These are phyloP conservation scores for Lasioglossum albipes DNA, from an alignment of 1,140 invertebrate species.

Conservation along the genomic window DNA sequence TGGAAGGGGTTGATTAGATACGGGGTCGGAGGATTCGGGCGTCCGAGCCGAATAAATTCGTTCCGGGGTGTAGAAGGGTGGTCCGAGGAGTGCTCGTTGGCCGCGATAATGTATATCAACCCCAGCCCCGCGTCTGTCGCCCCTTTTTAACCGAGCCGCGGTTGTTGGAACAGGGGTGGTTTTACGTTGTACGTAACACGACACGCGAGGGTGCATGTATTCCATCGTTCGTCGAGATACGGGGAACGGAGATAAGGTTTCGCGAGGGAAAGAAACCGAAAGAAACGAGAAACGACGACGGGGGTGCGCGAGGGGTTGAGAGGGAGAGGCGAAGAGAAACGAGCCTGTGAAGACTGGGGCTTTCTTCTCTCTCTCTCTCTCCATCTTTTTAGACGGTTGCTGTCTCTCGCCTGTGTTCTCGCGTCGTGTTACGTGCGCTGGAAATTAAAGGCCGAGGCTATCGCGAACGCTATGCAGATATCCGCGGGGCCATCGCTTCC, in stretches of 20 bases:
- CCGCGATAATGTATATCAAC: constrained; percentile 9
- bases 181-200: constrained; percentile 25
- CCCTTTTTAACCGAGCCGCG: constrained; percentile 9
- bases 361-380: background rate
- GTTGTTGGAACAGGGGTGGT: background rate
- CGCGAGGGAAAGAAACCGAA: constrained; percentile 35
- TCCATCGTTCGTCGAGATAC: constrained; percentile 47
- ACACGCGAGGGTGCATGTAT: constrained; percentile 62
- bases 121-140: background rate
- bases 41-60: constrained; percentile 1
- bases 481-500: constrained; percentile 33
- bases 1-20: too few relatives aligned
- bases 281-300: background rate
- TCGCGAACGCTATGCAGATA: constrained; percentile 19
- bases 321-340: background rate
- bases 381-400: background rate
- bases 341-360: background rate
- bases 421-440: constrained; percentile 3
- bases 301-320: too few relatives aligned
- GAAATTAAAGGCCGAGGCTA: constrained; percentile 18
- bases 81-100: background rate
- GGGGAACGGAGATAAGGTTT: constrained; percentile 47
- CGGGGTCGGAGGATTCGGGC: background rate
- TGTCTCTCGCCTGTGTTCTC: constrained; percentile 5
- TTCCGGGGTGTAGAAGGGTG: background rate